Percentiles rank a stretch among this genome's conserved stretches.
phyloP scores from a whole-genome alignment of 2,113 vertebrate genomes.

The Nesoenas mayeri region DNA sequence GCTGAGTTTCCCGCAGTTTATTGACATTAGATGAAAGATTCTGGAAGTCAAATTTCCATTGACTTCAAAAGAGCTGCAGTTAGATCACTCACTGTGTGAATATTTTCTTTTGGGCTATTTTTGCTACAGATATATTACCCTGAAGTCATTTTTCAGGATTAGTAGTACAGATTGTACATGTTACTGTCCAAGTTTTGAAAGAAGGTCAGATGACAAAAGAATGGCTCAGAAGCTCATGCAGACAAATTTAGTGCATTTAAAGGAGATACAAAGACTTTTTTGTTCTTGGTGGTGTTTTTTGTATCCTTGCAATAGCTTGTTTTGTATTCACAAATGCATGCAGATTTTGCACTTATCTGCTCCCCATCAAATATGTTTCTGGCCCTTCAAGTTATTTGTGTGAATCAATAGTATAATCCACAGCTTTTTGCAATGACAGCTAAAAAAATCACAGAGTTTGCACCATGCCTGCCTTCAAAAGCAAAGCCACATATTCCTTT shows the following conservation, averaged over 20 bases:
- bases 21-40: neutral
- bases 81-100: neutral
- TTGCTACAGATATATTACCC: neutral
- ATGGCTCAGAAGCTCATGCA: neutral
- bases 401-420: neutral
- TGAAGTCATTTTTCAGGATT: neutral
- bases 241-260: neutral
- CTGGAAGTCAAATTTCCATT: neutral
- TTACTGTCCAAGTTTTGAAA: neutral
- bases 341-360: neutral
- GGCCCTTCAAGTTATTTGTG: neutral
- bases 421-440: neutral
- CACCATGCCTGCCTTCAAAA: neutral
- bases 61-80: neutral
- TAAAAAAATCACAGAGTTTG: neutral
- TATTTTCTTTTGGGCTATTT: neutral
- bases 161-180: neutral
- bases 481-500: constrained; percentile 19
- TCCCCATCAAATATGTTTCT: neutral
- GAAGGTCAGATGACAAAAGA: neutral
- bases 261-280: neutral
- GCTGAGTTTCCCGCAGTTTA: neutral
- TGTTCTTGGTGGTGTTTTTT: neutral
- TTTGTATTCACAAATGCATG: neutral
- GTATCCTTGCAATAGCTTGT: neutral